phyloP scores from a whole-genome alignment of 2,797 vertebrate species.

The Semotilus atromaculatus region DNA sequence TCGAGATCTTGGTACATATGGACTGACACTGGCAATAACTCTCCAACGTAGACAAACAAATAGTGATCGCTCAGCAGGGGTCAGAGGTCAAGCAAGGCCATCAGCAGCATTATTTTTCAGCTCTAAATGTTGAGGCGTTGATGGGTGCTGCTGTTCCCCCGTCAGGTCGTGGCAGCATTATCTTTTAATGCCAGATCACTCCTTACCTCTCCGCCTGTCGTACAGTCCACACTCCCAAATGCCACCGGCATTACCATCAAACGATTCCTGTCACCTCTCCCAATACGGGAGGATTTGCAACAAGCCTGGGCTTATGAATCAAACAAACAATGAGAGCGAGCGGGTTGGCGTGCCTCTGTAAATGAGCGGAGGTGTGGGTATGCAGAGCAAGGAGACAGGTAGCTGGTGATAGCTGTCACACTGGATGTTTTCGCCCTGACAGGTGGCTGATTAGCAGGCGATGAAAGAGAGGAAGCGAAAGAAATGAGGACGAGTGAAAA shows the following conservation, averaged over 20 bases:
- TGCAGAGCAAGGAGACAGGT: constrained; percentile 49
- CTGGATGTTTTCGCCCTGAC: constrained; percentile 46
- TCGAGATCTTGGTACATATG: neutral
- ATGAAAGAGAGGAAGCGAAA: constrained; percentile 41
- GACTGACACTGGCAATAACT: neutral
- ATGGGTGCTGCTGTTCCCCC: constrained; percentile 57
- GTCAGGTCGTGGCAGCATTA: constrained; percentile 66
- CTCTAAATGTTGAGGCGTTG: constrained; percentile 20
- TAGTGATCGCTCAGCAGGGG: constrained; percentile 4
- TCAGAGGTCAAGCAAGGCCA: constrained; percentile 34
- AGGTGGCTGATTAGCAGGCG: constrained; percentile 50
- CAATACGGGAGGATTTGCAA: constrained; percentile 52
- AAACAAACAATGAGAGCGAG: constrained; percentile 44
- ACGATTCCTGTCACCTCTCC: constrained; percentile 46
- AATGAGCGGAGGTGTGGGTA: constrained; percentile 68
- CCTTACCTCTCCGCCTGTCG: constrained; percentile 65
- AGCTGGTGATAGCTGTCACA: constrained; percentile 53
- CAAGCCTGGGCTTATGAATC: constrained; percentile 52
- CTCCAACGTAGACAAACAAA: constrained; percentile 10
- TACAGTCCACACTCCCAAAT: constrained; percentile 41
- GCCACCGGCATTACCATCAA: constrained; percentile 31
- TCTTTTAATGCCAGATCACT: constrained; percentile 74
- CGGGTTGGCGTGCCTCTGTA: constrained; percentile 49
- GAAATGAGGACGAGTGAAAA: constrained; percentile 9
- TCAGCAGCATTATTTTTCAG: constrained; percentile 42